These are phyloP conservation scores for Cuculus canorus DNA, from an alignment of 2,797 vertebrate species.

Conservation along the genomic window DNA sequence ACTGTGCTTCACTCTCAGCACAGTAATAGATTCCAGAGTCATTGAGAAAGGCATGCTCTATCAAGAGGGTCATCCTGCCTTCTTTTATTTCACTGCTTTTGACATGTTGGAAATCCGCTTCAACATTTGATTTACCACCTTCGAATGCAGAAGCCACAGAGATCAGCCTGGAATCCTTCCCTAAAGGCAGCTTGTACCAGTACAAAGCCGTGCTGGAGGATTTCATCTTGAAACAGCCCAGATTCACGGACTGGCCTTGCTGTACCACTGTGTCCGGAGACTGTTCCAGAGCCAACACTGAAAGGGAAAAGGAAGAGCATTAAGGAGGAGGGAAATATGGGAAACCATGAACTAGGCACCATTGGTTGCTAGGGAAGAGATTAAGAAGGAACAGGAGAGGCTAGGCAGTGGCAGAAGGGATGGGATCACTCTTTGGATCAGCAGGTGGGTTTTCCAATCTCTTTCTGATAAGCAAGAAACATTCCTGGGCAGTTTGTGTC, in stretches of 20 bases:
- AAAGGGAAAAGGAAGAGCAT: neutral
- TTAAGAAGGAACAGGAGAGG: neutral
- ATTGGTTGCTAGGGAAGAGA: neutral
- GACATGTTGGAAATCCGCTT: neutral
- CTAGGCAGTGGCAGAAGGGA: neutral
- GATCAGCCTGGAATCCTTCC: neutral
- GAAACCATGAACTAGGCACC: rapidly evolving
- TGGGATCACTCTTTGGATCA: neutral
- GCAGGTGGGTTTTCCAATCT: neutral
- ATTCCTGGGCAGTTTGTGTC: neutral
- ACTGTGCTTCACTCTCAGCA: neutral
- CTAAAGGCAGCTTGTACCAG: neutral
- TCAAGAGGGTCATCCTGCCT: neutral
- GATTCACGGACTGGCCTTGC: neutral
- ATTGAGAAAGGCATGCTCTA: neutral
- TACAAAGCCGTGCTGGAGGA: rapidly evolving
- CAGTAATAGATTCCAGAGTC: neutral
- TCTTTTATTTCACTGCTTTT: neutral
- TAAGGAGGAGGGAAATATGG: neutral
- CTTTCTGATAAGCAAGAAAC: rapidly evolving
- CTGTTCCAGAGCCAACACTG: neutral
- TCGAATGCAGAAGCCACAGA: rapidly evolving
- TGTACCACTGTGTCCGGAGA: neutral
- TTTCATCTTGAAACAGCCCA: neutral
- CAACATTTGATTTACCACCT: rapidly evolving